Percentiles rank a stretch among this genome's conserved stretches.
These are phyloP conservation scores for Carassius carassius DNA, from an alignment of 2,113 vertebrate species.

Conservation along the genomic window DNA sequence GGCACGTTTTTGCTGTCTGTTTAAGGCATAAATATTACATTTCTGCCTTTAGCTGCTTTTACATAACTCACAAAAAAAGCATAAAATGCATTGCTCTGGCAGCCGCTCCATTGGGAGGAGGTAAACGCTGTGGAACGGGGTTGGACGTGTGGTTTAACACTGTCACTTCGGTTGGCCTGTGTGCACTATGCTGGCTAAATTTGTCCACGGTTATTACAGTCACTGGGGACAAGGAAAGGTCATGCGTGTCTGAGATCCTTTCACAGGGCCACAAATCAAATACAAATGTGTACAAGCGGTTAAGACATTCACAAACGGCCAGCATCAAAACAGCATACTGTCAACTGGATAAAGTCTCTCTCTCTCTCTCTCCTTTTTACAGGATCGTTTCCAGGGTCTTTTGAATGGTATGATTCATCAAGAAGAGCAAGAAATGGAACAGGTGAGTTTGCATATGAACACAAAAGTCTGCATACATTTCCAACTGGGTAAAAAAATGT, in stretches of 20 bases:
- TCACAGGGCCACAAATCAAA: slow-evolving; percentile 64
- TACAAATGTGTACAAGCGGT: slow-evolving; percentile 55
- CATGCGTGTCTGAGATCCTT: slow-evolving; percentile 67
- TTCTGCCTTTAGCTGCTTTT: slow-evolving; percentile 35
- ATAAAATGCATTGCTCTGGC: slow-evolving; percentile 46
- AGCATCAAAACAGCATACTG: slow-evolving; percentile 54
- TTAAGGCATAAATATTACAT: slow-evolving; percentile 46
- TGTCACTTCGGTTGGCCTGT: slow-evolving; percentile 60
- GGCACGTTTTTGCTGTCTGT: slow-evolving; percentile 25
- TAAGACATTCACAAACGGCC: slow-evolving; percentile 55
- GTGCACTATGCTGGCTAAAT: slow-evolving; percentile 41
- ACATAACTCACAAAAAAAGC: slow-evolving; percentile 32
- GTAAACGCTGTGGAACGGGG: slow-evolving; percentile 57
- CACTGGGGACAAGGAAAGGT: slow-evolving; percentile 71
- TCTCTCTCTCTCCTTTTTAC: slow-evolving; percentile 44
- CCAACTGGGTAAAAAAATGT: background rate
- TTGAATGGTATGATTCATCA: slow-evolving; percentile 94
- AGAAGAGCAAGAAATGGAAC: slow-evolving; percentile 93
- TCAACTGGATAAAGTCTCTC: background rate
- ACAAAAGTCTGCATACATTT: background rate
- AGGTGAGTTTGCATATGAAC: slow-evolving; percentile 74
- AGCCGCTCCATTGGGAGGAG: slow-evolving; percentile 50
- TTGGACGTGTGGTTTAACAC: slow-evolving; percentile 51
- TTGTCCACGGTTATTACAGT: slow-evolving; percentile 55
- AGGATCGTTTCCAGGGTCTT: slow-evolving; percentile 93